Evolutionary conservation across 2,113 vertebrate genomes (phyloP).

Genomic region (Halichoerus grypus): DNA sequence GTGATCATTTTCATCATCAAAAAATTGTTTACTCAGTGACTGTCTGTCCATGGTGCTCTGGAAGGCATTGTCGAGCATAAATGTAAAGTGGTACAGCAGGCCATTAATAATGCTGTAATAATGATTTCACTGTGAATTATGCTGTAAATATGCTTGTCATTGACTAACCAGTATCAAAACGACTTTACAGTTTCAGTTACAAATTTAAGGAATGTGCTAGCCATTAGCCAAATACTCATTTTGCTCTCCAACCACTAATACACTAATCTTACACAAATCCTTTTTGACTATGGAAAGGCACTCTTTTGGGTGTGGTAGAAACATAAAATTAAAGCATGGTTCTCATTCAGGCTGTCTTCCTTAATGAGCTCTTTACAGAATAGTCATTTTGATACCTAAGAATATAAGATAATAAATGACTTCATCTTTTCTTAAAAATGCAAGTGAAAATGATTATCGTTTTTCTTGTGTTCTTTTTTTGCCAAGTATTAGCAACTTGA

Average conservation of each 20-base stretch:
- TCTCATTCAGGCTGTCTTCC: background rate
- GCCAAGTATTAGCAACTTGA: constrained; percentile 8
- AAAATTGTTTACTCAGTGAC: constrained; percentile 40
- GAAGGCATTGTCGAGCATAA: background rate
- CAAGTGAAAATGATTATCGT: background rate
- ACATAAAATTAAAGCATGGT: background rate
- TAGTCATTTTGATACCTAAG: background rate
- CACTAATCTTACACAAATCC: background rate
- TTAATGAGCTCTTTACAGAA: constrained; percentile 35
- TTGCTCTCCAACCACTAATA: background rate
- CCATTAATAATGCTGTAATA: background rate
- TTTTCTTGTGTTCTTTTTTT: background rate
- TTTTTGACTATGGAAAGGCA: background rate
- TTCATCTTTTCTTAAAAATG: constrained; percentile 21
- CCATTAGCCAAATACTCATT: background rate
- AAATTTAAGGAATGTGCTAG: constrained; percentile 25
- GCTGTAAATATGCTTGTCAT: background rate
- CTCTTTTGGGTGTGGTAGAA: background rate
- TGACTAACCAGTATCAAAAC: background rate
- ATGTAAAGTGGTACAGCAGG: background rate
- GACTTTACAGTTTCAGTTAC: constrained; percentile 42
- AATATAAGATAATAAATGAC: background rate
- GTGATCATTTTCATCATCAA: constrained; percentile 33
- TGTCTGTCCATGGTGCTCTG: background rate
- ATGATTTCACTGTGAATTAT: constrained; percentile 35